Conservation (phyloP, 2,888 invertebrate species). For the Phalera bucephala region DNA sequence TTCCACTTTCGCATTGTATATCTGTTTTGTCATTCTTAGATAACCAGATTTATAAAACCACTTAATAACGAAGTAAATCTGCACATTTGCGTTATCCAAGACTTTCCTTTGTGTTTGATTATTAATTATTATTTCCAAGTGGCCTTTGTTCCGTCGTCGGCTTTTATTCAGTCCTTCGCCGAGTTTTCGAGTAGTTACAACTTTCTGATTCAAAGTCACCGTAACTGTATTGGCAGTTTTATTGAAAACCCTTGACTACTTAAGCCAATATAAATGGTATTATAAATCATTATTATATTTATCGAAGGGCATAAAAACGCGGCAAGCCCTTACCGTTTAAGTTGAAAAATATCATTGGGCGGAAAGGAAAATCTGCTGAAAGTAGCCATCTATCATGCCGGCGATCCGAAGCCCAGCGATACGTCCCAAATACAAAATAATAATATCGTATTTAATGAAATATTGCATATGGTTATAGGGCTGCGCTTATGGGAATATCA, state of each 20-base stretch:
- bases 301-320: conserved; percentile 51
- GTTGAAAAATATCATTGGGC: conserved; percentile 69
- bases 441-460: conserved; percentile 46
- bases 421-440: conserved; percentile 62
- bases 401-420: conserved; percentile 52
- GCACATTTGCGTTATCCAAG: conserved; percentile 45
- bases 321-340: conserved; percentile 65
- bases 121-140: conserved; percentile 62
- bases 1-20: too few species aligned
- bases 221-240: conserved; percentile 34
- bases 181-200: conserved; percentile 48
- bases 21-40: too few species aligned
- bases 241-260: conserved; percentile 44
- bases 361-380: conserved; percentile 63
- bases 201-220: conserved; percentile 40
- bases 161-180: conserved; percentile 42
- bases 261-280: conserved; percentile 40
- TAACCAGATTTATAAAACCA: conserved; percentile 23
- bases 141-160: conserved; percentile 54
- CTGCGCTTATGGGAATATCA: too few species aligned
- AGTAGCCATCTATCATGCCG: conserved; percentile 64
- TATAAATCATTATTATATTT: conserved; percentile 65
- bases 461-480: conserved; percentile 35
- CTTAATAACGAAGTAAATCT: conserved; percentile 26
- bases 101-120: conserved; percentile 60